Evolutionary conservation across 2,113 vertebrate species (phyloP).

Genomic region (Peromyscus maniculatus): DNA sequence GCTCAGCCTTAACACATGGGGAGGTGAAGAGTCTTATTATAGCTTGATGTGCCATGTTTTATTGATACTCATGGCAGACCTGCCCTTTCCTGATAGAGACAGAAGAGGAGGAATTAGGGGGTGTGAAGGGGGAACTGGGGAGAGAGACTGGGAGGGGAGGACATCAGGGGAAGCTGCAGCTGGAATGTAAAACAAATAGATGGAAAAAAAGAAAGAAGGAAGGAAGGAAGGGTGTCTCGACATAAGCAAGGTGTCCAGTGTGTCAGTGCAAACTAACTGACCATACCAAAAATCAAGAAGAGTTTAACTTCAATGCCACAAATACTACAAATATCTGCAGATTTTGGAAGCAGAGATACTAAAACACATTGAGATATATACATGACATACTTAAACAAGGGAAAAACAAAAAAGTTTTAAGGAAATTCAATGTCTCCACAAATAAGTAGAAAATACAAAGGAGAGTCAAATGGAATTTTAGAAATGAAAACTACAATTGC

Average conservation of each 20-base stretch:
- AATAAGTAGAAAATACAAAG: background rate
- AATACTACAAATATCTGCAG: background rate
- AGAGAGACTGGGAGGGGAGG: too few relatives aligned
- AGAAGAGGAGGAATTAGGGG: background rate
- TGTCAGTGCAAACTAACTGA: background rate
- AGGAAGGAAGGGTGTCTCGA: background rate
- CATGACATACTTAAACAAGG: slow-evolving; percentile 12
- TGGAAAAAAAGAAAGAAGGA: background rate
- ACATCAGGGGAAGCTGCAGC: too few relatives aligned
- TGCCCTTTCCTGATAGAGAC: background rate
- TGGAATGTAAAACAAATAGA: background rate
- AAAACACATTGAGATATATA: background rate
- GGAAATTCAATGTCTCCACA: background rate
- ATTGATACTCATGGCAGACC: background rate
- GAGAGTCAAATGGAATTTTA: slow-evolving; percentile 11
- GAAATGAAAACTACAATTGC: slow-evolving; percentile 41
- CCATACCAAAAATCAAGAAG: background rate
- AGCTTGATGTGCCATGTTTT: background rate
- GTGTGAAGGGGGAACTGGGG: too few relatives aligned
- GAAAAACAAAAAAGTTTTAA: slow-evolving; percentile 24
- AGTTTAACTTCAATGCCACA: background rate
- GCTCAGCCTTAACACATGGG: background rate
- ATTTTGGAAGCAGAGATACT: background rate
- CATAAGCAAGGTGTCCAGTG: background rate
- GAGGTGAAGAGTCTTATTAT: background rate